Evolutionary conservation across 2,113 vertebrate genomes (phyloP).

Genomic region (Ophthalmolycus amberensis): DNA sequence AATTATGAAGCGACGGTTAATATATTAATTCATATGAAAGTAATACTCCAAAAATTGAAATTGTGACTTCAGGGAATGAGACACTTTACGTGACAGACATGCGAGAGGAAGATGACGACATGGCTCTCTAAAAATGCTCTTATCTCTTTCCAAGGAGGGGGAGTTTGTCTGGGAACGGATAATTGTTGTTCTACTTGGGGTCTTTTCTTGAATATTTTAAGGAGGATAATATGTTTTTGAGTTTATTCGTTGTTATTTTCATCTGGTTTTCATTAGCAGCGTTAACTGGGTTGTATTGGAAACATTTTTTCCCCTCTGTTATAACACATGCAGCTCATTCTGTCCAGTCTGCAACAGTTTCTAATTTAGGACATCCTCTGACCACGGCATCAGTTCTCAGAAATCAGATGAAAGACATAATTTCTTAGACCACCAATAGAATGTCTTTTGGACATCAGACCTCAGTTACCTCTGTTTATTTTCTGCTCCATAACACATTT

Average conservation of each 20-base stretch:
- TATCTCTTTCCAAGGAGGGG: neutral
- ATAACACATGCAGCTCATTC: neutral
- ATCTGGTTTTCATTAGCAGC: neutral
- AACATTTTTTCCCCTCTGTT: neutral
- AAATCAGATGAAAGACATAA: neutral
- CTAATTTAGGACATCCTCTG: neutral
- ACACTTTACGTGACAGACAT: neutral
- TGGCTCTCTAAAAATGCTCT: neutral
- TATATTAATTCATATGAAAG: neutral
- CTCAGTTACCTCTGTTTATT: neutral
- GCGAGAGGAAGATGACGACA: neutral
- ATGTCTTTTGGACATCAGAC: neutral
- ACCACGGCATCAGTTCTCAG: neutral
- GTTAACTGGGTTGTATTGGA: neutral
- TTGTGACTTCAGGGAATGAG: neutral
- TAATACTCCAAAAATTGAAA: neutral
- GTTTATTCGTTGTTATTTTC: neutral
- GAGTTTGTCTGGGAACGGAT: neutral
- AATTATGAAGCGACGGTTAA: neutral
- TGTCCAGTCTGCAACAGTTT: neutral
- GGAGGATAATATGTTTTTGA: neutral
- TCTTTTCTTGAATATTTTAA: neutral
- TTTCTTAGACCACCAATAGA: neutral
- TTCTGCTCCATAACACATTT: no score
- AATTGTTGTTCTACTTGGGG: neutral